Evolutionary conservation across 1,140 invertebrate species (phyloP).

Genomic region (Papilio aristodemus): DNA sequence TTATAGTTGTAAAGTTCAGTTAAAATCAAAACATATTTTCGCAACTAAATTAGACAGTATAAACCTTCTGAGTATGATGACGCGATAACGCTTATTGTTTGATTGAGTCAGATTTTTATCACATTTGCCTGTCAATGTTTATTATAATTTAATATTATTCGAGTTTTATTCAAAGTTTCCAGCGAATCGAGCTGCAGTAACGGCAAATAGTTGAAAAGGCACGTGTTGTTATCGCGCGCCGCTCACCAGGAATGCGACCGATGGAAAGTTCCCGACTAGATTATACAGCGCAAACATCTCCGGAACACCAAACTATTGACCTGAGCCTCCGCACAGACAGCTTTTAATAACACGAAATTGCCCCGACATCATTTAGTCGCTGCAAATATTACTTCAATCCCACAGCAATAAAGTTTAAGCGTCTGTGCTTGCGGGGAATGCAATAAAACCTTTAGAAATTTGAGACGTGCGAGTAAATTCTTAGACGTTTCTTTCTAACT

Average conservation of each 20-base stretch:
- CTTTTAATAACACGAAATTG: constrained; percentile 77
- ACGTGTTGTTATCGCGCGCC: constrained; percentile 67
- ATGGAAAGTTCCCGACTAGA: constrained; percentile 63
- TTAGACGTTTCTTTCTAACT: constrained; percentile 73
- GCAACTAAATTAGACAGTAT: too few relatives aligned
- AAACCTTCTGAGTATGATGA: constrained; percentile 4
- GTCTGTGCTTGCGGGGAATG: constrained; percentile 76
- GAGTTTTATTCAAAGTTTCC: constrained; percentile 29
- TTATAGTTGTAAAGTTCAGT: too few relatives aligned
- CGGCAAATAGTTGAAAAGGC: constrained; percentile 63
- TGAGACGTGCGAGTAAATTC: constrained; percentile 65
- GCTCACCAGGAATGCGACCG: constrained; percentile 63
- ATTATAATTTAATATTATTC: background rate
- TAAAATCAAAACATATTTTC: too few relatives aligned
- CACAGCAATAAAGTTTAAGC: constrained; percentile 79
- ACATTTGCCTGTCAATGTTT: background rate
- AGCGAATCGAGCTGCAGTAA: constrained; percentile 51
- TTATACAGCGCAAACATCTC: constrained; percentile 67
- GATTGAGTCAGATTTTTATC: background rate
- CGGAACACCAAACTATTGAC: constrained; percentile 72
- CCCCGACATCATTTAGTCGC: constrained; percentile 75
- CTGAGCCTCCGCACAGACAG: constrained; percentile 68
- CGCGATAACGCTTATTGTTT: background rate
- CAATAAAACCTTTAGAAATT: constrained; percentile 79
- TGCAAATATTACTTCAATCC: constrained; percentile 80